Evolutionary conservation across 1,140 invertebrate species (phyloP).

Genomic region (Rhopalosiphum maidis): DNA sequence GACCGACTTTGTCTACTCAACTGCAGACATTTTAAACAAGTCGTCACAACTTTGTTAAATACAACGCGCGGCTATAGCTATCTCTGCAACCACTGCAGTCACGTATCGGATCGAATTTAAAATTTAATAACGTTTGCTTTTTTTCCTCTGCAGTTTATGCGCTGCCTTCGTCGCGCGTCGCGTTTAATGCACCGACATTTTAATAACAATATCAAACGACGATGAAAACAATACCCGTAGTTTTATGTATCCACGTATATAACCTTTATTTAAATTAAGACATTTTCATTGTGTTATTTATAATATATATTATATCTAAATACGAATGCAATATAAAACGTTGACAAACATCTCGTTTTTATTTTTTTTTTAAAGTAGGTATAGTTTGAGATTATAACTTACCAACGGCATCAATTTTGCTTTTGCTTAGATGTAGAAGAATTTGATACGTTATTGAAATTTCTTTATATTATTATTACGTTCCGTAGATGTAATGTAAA

Average conservation of each 20-base stretch:
- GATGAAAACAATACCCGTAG: neutral
- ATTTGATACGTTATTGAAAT: neutral
- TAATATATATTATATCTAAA: too few species aligned
- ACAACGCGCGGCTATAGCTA: too few species aligned
- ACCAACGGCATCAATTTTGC: neutral
- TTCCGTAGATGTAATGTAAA: neutral
- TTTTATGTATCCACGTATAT: neutral
- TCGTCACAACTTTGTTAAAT: neutral
- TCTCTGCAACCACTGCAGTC: neutral
- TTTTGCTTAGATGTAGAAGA: neutral
- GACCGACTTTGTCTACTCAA: neutral
- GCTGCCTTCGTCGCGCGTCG: neutral
- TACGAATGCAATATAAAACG: neutral
- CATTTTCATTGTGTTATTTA: neutral
- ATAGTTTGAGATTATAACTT: neutral
- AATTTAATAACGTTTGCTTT: neutral
- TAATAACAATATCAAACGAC: neutral
- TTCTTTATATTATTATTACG: neutral
- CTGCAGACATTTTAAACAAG: constrained; percentile 7
- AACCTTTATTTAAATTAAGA: neutral
- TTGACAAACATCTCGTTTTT: neutral
- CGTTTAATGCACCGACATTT: neutral
- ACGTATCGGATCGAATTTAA: neutral
- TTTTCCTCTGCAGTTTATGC: neutral
- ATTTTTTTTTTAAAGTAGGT: neutral